Conservation (phyloP, 2,888 invertebrate genomes). For the Platerodrilus igneus region DNA sequence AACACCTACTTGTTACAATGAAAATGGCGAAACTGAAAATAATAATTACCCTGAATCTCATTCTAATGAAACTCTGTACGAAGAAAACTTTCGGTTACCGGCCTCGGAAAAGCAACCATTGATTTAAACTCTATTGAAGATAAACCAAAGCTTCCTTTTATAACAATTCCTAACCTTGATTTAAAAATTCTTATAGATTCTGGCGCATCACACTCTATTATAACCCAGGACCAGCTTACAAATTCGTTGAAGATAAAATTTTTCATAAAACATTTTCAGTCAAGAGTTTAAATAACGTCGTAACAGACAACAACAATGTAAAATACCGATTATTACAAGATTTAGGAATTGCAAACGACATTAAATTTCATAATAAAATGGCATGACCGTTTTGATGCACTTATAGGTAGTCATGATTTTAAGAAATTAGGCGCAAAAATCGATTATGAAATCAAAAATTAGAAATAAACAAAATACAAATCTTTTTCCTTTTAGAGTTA, state of each 20-base stretch:
- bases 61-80: no score
- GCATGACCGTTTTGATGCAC: conserved; percentile 12
- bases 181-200: conserved; percentile 18
- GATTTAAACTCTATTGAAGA: conserved; percentile 14
- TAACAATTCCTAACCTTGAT: conserved; percentile 9
- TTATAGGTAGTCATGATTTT: conserved; percentile 15
- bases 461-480: conserved; percentile 14
- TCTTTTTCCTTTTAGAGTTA: conserved; percentile 7
- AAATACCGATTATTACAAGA: conserved; percentile 10
- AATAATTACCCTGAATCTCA: no score
- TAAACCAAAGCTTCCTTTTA: conserved; percentile 20
- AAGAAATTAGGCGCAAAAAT: conserved; percentile 13
- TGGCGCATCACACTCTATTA: conserved; percentile 18
- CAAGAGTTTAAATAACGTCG: conserved; percentile 6
- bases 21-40: conserved; percentile 6
- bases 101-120: conserved; percentile 12
- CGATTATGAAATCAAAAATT: conserved; percentile 9
- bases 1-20: not conserved
- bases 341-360: conserved; percentile 10
- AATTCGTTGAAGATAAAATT: conserved; percentile 11
- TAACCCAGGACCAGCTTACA: conserved; percentile 14
- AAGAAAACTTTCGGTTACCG: conserved; percentile 11
- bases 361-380: conserved; percentile 11
- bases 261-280: conserved; percentile 15
- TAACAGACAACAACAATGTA: conserved; percentile 9